Conservation (phyloP, 2,797 vertebrate genomes). For the Sparidentex hasta region DNA sequence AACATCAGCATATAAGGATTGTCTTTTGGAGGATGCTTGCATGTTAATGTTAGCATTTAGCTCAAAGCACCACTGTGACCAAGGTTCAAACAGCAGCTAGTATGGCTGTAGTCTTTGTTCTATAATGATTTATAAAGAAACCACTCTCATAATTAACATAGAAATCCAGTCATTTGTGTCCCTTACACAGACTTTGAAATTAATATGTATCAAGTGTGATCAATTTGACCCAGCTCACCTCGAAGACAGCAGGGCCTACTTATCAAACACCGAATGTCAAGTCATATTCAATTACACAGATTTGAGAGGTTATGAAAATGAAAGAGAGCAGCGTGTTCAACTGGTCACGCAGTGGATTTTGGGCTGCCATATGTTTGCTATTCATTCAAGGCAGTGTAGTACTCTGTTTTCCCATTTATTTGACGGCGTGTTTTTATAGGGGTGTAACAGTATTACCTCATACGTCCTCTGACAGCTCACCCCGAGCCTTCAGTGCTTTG, state of each 20-base stretch:
- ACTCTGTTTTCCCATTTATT: constrained; percentile 58
- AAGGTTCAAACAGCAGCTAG: neutral
- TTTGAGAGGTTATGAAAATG: constrained; percentile 22
- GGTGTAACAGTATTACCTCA: constrained; percentile 83
- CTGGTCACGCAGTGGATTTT: constrained; percentile 26
- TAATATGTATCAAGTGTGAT: constrained; percentile 19
- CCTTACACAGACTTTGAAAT: neutral
- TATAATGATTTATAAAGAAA: constrained; percentile 3
- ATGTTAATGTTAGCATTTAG: neutral
- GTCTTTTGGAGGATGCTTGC: neutral
- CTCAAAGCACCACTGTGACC: neutral
- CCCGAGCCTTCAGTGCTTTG: constrained; percentile 61
- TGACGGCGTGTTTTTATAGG: constrained; percentile 68
- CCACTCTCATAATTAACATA: constrained; percentile 14
- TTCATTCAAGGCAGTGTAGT: constrained; percentile 44
- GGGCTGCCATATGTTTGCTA: constrained; percentile 52
- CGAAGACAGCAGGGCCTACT: neutral
- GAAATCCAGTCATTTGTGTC: neutral
- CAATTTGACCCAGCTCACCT: constrained; percentile 7
- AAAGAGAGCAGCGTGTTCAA: constrained; percentile 17
- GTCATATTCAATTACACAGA: constrained; percentile 37
- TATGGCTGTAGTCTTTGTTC: neutral
- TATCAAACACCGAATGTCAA: constrained; percentile 16
- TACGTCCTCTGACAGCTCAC: constrained; percentile 69
- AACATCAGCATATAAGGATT: neutral